Conservation (phyloP, 2,113 vertebrate genomes). For the Acinonyx jubatus region DNA sequence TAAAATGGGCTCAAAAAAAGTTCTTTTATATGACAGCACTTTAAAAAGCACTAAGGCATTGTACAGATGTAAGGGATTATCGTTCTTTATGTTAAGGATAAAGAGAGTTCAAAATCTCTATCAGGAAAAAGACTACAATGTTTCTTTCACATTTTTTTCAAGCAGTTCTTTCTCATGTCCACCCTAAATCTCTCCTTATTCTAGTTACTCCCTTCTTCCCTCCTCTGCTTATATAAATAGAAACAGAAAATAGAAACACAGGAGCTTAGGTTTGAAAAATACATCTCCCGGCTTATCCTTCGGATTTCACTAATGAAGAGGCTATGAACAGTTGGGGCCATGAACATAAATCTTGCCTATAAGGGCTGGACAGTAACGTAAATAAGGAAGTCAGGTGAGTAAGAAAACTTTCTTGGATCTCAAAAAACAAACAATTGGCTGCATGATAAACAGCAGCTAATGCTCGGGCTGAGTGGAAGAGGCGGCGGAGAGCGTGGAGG, state of each 20-base stretch:
- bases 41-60: neutral
- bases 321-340: neutral
- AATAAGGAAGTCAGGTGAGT: neutral
- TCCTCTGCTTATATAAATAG: neutral
- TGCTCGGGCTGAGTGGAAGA: too few relatives aligned
- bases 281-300: neutral
- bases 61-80: neutral
- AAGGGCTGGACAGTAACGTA: neutral
- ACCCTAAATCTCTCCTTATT: neutral
- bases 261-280: neutral
- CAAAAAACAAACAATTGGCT: neutral
- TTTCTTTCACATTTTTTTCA: conserved; percentile 9
- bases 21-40: neutral
- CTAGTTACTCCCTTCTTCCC: neutral
- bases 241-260: neutral
- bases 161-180: neutral
- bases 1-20: neutral
- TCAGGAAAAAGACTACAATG: neutral
- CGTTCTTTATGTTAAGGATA: conserved; percentile 10
- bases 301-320: neutral
- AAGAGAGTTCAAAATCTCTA: neutral
- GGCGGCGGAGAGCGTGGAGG: neutral
- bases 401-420: neutral
- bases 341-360: neutral
- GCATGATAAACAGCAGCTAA: neutral